phyloP scores from a whole-genome alignment of 1,140 invertebrate species.

The Listronotus oregonensis region DNA sequence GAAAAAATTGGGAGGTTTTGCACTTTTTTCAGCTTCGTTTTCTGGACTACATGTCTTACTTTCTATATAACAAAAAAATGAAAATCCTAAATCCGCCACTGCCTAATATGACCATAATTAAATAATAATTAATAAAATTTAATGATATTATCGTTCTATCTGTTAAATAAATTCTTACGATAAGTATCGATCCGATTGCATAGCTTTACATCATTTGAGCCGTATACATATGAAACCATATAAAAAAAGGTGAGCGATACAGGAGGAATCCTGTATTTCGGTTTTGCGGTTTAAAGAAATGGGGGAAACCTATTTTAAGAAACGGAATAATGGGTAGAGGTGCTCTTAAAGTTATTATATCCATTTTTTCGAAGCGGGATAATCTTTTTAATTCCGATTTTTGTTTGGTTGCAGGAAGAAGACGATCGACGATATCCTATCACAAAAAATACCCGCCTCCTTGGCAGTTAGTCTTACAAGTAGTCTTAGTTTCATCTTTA shows the following conservation, averaged over 20 bases:
- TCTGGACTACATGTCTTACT: too few species aligned
- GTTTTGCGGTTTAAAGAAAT: constrained; percentile 5
- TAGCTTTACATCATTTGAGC: constrained; percentile 3
- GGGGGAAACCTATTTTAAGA: constrained; percentile 9
- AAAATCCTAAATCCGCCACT: too few species aligned
- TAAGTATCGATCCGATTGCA: too few species aligned
- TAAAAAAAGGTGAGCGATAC: constrained; percentile 4
- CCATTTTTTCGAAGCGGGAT: neutral
- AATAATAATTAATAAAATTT: too few species aligned
- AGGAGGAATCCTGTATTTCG: constrained; percentile 7
- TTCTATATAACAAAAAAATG: too few species aligned
- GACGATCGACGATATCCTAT: constrained; percentile 46
- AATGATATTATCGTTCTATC: too few species aligned
- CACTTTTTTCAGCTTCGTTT: too few species aligned
- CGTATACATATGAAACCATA: constrained; percentile 1
- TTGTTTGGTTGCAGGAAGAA: constrained; percentile 51
- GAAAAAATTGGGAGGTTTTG: too few species aligned
- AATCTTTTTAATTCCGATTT: constrained; percentile 1
- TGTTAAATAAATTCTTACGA: too few species aligned
- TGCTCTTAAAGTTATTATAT: neutral
- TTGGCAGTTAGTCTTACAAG: constrained; percentile 50
- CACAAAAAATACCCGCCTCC: constrained; percentile 50
- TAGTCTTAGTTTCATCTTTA: constrained; percentile 52
- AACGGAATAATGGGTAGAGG: neutral
- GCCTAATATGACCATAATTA: too few species aligned